Percentiles rank a stretch among this genome's conserved stretches.
Conservation (phyloP, 2,797 vertebrate species). For the Rhinogobio ventralis region DNA sequence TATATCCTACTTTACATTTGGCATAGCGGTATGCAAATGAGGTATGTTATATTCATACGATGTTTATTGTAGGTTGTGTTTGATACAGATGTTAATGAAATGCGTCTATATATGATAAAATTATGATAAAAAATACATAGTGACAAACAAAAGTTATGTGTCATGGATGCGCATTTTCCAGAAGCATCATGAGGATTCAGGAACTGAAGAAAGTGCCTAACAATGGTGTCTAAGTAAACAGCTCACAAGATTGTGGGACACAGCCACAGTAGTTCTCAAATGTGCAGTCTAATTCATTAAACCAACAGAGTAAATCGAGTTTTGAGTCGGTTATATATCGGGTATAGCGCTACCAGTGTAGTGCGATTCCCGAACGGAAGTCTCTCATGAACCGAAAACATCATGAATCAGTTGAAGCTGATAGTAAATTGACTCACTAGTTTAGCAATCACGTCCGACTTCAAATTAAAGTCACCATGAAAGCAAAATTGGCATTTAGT, state of each 20-base stretch:
- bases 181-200: slow-evolving; percentile 2
- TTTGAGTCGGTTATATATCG: background rate
- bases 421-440: no score
- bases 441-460: no score
- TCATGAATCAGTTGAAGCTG: no score
- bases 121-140: background rate
- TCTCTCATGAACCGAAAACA: no score
- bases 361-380: background rate
- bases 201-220: background rate
- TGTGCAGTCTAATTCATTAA: background rate
- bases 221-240: background rate
- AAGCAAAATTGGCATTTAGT: no score
- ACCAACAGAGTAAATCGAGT: background rate
- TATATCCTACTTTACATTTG: background rate
- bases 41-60: background rate
- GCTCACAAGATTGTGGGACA: background rate
- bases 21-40: background rate
- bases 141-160: background rate
- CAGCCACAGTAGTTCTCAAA: background rate
- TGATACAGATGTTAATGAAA: background rate
- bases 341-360: background rate
- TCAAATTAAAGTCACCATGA: no score
- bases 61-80: background rate
- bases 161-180: no score
- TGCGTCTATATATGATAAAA: background rate